A percentile compares a stretch with the other conserved stretches of the same genome.
Conservation (phyloP, 2,888 invertebrate genomes). For the Perizoma affinitatum region DNA sequence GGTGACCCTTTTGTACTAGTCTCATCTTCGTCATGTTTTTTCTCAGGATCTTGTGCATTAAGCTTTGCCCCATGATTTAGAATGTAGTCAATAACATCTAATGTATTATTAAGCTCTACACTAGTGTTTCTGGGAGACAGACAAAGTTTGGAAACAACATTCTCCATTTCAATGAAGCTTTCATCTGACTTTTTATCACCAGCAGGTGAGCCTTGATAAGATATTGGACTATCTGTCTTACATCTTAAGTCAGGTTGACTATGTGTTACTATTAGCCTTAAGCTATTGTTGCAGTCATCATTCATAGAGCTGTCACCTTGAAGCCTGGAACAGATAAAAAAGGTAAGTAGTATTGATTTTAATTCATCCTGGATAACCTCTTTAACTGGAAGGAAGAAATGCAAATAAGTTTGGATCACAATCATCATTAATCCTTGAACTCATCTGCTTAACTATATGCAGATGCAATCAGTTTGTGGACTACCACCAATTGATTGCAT, state of each 20-base stretch:
- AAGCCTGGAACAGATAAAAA: constrained; percentile 5
- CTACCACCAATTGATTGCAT: too few species aligned
- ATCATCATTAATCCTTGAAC: too few species aligned
- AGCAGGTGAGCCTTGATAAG: constrained; percentile 28
- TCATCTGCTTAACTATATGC: too few species aligned
- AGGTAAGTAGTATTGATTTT: too few species aligned
- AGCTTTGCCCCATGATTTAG: constrained; percentile 53
- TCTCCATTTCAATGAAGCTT: constrained; percentile 63
- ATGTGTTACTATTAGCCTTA: constrained; percentile 61
- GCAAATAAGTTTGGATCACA: too few species aligned
- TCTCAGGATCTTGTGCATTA: constrained; percentile 13
- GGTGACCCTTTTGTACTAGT: too few species aligned
- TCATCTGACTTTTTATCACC: constrained; percentile 50
- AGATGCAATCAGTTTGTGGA: too few species aligned
- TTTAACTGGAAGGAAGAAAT: too few species aligned
- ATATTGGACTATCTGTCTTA: constrained; percentile 24
- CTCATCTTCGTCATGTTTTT: constrained; percentile 1
- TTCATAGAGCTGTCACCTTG: constrained; percentile 12
- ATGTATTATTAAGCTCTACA: constrained; percentile 58
- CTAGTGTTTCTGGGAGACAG: constrained; percentile 41
- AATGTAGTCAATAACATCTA: constrained; percentile 63
- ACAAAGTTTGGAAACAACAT: constrained; percentile 53
- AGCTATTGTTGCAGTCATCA: constrained; percentile 44
- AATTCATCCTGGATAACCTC: too few species aligned
- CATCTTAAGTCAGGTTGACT: constrained; percentile 56